These are phyloP conservation scores for Mesembrinibis cayennensis DNA, from an alignment of 2,113 vertebrate species.

Conservation along the genomic window DNA sequence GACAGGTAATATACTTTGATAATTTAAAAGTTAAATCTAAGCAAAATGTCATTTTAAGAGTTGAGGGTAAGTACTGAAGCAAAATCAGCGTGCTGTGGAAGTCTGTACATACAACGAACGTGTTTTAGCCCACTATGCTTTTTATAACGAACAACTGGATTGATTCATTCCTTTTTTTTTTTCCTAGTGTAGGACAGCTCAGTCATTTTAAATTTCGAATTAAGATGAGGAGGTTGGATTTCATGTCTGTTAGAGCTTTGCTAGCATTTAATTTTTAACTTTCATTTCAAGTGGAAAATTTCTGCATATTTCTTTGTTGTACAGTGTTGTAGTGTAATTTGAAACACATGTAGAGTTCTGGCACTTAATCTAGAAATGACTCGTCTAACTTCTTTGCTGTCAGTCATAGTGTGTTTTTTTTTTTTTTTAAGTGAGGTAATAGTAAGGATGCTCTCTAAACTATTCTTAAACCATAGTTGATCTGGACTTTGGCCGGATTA, in stretches of 20 bases:
- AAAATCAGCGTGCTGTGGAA: neutral
- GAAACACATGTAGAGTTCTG: constrained; percentile 51
- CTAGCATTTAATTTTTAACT: constrained; percentile 56
- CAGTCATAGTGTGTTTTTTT: neutral
- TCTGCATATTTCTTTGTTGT: constrained; percentile 58
- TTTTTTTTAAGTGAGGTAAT: neutral
- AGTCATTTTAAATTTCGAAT: neutral
- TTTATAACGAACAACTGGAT: neutral
- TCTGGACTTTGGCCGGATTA: neutral
- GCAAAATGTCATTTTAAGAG: neutral
- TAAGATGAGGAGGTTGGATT: constrained; percentile 20
- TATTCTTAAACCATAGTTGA: neutral
- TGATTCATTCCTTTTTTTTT: neutral
- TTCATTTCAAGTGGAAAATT: constrained; percentile 58
- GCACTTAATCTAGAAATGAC: constrained; percentile 26
- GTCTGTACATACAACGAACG: neutral
- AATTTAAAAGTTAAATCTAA: neutral
- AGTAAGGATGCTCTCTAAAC: neutral
- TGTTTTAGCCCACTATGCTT: neutral
- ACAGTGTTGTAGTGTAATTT: constrained; percentile 38
- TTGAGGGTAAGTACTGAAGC: neutral
- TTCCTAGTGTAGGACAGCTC: neutral
- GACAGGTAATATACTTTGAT: neutral
- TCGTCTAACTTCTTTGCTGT: constrained; percentile 34
- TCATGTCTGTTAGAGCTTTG: constrained; percentile 23